Base-by-base conservation (phyloP, 2,888 invertebrate species). In the Autographa pulchrina region DNA sequence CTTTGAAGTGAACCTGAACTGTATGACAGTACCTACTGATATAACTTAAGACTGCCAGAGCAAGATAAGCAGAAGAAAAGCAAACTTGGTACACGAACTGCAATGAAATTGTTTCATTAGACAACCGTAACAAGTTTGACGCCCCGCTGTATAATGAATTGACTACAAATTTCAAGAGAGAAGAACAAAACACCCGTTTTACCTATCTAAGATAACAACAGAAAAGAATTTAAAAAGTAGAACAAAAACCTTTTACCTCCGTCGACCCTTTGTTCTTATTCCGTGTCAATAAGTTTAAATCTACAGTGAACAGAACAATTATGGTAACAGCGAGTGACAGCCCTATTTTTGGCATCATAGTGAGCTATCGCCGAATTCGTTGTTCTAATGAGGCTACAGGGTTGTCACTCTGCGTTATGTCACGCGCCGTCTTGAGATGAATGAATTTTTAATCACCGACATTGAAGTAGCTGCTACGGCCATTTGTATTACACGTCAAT, bases 361-460 rank as follows among this genome's bases (percentile, higher is more conserved):
- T 81, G 86, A 86, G 77, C 72, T 83, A 86, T 88, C 78, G 70
- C 70, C 65, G 68, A 84, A 85, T 87, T 85, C 82, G 84, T 87
- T 75, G 68, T 67, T 75, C 73, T 88, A 86, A 87, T 85, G 86
- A 84, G 81, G 72, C 78, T 74, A 66, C 70, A 77, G 77, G 76
- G 72, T 68, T 84, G 82, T 77, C 81, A 75, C 65, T 62, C 70
- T 48, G 64, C 69, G 64, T 70, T 62, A 77, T 66, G 65, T 66
- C 80, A 69, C 74, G 70, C 35, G 35, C 48, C 74, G 70, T 48
- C 74, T 66, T 31, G 20, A 74, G 66, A 73, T 72, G 52, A 74
- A 75, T 79, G 73, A 68, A 73, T 77, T 75, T 80, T 79, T 85
- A 75, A 82, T 77, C 65, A 76, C 67, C 58, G 25, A 64, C 69